These are phyloP conservation scores for zebrafish (Danio rerio) DNA, from an alignment of 2,113 vertebrate genomes.

Conservation along the genomic window DNA sequence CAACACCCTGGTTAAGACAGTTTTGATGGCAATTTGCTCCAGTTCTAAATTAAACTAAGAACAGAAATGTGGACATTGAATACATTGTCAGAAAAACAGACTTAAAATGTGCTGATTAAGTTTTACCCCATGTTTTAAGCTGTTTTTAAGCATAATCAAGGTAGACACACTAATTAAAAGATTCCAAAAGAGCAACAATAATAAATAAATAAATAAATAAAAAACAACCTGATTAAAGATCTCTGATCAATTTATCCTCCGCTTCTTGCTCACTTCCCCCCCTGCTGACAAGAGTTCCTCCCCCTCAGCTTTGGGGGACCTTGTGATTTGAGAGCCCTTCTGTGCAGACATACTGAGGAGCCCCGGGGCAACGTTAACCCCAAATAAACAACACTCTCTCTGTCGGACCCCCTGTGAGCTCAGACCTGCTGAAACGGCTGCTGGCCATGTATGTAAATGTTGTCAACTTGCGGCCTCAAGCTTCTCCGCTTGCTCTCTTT, in stretches of 20 bases:
- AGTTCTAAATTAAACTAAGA: background rate
- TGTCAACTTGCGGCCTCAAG: conserved; percentile 43
- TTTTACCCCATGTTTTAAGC: too few relatives aligned
- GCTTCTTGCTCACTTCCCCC: conserved; percentile 53
- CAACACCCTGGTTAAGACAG: too few relatives aligned
- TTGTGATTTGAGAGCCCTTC: conserved; percentile 57
- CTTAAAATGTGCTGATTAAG: background rate
- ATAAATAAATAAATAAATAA: background rate
- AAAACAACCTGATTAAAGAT: background rate
- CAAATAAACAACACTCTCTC: conserved; percentile 57
- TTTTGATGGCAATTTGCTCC: background rate
- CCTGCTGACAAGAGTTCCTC: conserved; percentile 68
- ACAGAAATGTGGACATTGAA: background rate
- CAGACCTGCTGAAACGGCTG: conserved; percentile 47
- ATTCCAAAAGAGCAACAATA: too few relatives aligned
- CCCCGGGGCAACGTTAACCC: conserved; percentile 67
- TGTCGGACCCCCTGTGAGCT: conserved; percentile 50
- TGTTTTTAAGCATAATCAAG: too few relatives aligned
- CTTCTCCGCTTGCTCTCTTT: conserved; percentile 59
- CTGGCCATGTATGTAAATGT: conserved; percentile 63
- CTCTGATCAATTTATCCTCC: conserved; percentile 31
- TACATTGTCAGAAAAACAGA: background rate
- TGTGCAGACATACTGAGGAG: conserved; percentile 40
- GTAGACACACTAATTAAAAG: too few relatives aligned
- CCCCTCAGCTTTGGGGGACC: conserved; percentile 60